Conservation (phyloP, 2,888 invertebrate genomes). For the Leptopilina myrica region DNA sequence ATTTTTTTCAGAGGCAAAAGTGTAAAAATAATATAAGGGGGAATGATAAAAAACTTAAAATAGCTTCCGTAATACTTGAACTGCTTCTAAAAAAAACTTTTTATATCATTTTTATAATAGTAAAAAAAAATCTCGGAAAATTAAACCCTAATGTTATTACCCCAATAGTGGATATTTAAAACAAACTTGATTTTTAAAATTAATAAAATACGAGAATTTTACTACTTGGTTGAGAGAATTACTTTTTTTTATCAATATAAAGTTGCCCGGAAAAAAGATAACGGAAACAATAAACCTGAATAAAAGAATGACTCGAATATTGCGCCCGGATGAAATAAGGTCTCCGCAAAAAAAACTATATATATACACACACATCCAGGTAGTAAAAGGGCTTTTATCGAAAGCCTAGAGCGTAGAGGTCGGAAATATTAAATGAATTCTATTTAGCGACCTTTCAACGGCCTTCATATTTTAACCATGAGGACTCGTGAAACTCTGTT, state of each 20-base stretch:
- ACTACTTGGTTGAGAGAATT: neutral
- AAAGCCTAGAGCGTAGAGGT: slow-evolving; percentile 46
- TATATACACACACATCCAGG: neutral
- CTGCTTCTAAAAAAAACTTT: no score
- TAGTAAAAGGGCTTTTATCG: slow-evolving; percentile 50
- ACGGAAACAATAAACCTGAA: neutral
- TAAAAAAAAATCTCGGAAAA: no score
- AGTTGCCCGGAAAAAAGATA: neutral
- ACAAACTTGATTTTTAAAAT: no score
- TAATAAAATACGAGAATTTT: no score
- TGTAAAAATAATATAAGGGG: no score
- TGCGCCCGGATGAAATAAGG: neutral
- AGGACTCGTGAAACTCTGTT: slow-evolving; percentile 57
- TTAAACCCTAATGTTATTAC: no score
- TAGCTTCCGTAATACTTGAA: no score
- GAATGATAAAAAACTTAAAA: no score
- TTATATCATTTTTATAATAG: no score
- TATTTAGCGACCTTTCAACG: slow-evolving; percentile 63
- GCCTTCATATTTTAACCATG: slow-evolving; percentile 55
- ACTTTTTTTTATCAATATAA: neutral
- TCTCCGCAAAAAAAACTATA: neutral
- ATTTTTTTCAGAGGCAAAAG: no score
- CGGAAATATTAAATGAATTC: slow-evolving; percentile 65
- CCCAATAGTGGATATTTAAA: no score
- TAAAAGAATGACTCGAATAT: neutral